phyloP scores from a whole-genome alignment of 1,140 invertebrate species.

The Orius laevigatus region DNA sequence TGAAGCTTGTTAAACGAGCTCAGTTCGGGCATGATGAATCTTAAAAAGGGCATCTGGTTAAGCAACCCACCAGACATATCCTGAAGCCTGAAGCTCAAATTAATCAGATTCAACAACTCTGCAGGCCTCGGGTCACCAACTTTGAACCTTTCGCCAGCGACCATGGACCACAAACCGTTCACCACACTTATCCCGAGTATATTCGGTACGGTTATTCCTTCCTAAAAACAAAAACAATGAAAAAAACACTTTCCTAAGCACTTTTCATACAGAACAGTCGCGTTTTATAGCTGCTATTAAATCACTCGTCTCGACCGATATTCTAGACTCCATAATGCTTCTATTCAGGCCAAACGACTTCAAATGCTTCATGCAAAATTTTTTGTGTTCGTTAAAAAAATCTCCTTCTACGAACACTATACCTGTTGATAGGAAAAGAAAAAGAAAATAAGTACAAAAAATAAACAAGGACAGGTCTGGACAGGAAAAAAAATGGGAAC shows the following conservation, averaged over 20 bases:
- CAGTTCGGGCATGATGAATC: conserved; percentile 37
- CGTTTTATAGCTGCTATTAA: conserved; percentile 26
- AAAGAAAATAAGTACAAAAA: too few species aligned
- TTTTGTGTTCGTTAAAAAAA: conserved; percentile 39
- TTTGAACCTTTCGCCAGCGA: conserved; percentile 36
- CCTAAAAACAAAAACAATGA: conserved; percentile 15
- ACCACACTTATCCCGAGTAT: conserved; percentile 41
- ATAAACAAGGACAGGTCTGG: too few species aligned
- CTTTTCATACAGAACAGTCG: too few species aligned
- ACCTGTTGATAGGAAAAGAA: conserved; percentile 28
- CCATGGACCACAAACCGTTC: conserved; percentile 54
- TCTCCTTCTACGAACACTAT: conserved; percentile 45
- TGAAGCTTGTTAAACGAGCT: conserved; percentile 38
- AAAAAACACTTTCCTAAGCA: too few species aligned
- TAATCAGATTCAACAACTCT: conserved; percentile 34
- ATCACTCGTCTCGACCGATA: conserved; percentile 38
- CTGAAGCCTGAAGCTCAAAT: conserved; percentile 36
- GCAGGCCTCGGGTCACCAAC: conserved; percentile 34
- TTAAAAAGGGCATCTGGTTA: conserved; percentile 44
- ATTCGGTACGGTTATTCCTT: conserved; percentile 14
- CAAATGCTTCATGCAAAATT: conserved; percentile 39
- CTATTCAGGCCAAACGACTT: conserved; percentile 42
- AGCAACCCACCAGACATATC: conserved; percentile 49
- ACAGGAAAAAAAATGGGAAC: too few species aligned
- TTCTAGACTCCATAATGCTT: conserved; percentile 35